Evolutionary conservation across 92 coral and sea anemone species (phyloP).

Genomic region (Isaurus tuberculatus): DNA sequence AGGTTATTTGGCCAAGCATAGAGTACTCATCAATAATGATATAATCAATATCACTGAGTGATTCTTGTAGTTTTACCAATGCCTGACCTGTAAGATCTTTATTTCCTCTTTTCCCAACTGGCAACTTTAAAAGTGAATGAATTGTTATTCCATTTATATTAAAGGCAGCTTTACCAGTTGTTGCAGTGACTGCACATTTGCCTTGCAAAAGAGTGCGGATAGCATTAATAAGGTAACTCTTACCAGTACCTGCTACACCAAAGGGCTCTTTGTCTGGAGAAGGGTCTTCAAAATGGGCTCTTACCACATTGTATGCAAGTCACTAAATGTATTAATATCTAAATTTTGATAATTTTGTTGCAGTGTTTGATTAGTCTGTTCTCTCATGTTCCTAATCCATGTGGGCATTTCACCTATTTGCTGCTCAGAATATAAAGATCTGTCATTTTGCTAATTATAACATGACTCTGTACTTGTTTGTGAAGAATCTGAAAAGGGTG

Average conservation of each 20-base stretch:
- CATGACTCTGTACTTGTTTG: conserved; percentile 23
- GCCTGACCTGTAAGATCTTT: conserved; percentile 75
- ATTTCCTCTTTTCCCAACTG: conserved; percentile 64
- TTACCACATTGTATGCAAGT: conserved; percentile 71
- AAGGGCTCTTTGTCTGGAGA: conserved; percentile 66
- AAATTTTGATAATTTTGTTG: conserved; percentile 56
- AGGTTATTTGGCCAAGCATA: conserved; percentile 73
- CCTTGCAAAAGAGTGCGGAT: conserved; percentile 61
- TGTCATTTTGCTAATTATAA: conserved; percentile 65
- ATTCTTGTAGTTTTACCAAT: conserved; percentile 58
- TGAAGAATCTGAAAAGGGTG: conserved; percentile 54
- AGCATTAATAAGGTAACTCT: conserved; percentile 80
- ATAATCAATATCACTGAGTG: conserved; percentile 43
- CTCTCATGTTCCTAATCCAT: conserved; percentile 62
- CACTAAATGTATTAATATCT: conserved; percentile 69
- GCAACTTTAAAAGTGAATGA: conserved; percentile 75
- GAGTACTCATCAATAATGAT: conserved; percentile 28
- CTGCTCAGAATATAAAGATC: conserved; percentile 60
- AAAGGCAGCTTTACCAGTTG: conserved; percentile 82
- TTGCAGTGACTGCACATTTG: conserved; percentile 78
- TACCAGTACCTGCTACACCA: conserved; percentile 74
- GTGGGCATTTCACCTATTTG: conserved; percentile 79
- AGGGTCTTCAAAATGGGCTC: conserved; percentile 59
- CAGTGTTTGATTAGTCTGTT: conserved; percentile 45
- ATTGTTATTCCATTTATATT: conserved; percentile 70